Base-by-base conservation (phyloP, 2,113 vertebrate genomes). In the Tragulus kanchil region DNA sequence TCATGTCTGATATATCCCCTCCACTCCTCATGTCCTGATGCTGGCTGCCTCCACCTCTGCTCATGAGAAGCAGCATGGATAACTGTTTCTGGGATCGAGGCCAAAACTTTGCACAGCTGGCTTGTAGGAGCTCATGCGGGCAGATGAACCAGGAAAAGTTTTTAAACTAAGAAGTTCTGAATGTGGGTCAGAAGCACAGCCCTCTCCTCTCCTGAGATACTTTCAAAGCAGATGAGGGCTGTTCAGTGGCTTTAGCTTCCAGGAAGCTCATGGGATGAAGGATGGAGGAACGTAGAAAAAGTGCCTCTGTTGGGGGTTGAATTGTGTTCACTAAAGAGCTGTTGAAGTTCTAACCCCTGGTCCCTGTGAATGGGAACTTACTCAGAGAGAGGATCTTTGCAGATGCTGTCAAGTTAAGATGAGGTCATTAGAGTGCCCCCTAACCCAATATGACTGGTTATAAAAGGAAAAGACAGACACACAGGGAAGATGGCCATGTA, bases 101-200 rank as follows among this genome's bases (percentile, higher is more conserved):
- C 82, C 89, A 82, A n/a, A 16, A 58, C 14, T 61, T 45, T 0
- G 14, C 86, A 23, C 52, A 93, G 77, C 82, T 95, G 85, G 58
- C 77, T 95, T 28, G 4, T 26, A n/a, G 58, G 45, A 50, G 17
- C 17, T 95, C 19, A 79, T n/a, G 62, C 15, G 25, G 64, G 48
- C 36, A 73, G 69, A 85, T 50, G 48, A 96, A 28, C 31, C 19
- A 92, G 77, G 85, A 82, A 75, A 88, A 82, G 26, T 85, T 93
- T 93, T 73, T 50, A 65, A 92, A 65, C 56, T 42, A 48, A 48
- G 54, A 96, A 31, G 25, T 25, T 86, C 59, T 79, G 56, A 59
- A 79, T 62, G 9, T 84, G 84, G 50, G 56, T 92, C 87, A 79
- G 54, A 90, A 50, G 36, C 31, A 86, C 21, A 62, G 28, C 42